These are phyloP conservation scores for Hymenochirus boettgeri DNA, from an alignment of 2,113 vertebrate species.

Conservation along the genomic window DNA sequence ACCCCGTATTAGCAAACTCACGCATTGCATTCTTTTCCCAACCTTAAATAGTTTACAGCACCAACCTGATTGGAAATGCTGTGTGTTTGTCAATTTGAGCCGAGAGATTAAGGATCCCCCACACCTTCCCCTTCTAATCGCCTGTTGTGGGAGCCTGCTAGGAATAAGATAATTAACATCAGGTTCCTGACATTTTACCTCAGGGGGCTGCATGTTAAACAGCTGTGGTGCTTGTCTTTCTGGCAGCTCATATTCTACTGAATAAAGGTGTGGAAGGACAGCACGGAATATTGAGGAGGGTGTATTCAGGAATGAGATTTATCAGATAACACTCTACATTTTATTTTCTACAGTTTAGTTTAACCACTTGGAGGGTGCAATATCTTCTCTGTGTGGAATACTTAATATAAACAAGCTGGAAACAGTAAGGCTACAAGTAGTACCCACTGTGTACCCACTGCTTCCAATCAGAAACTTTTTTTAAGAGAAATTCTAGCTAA, in stretches of 20 bases:
- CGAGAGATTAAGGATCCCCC: slow-evolving; percentile 16
- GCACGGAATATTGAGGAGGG: neutral
- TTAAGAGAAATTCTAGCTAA: too few species aligned
- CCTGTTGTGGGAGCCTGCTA: slow-evolving; percentile 4
- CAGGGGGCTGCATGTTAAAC: slow-evolving; percentile 16
- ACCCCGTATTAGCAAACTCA: neutral
- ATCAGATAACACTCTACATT: too few species aligned
- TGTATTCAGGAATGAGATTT: too few species aligned
- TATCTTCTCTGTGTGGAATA: too few species aligned
- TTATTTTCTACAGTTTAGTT: too few species aligned
- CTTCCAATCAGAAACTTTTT: too few species aligned
- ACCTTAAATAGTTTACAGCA: slow-evolving; percentile 4
- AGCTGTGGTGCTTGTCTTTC: neutral
- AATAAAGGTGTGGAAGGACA: neutral
- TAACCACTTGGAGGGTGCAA: too few species aligned
- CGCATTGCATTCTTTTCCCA: too few species aligned
- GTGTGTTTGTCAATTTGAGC: slow-evolving; percentile 18
- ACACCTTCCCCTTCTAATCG: slow-evolving; percentile 18
- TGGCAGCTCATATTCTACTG: neutral
- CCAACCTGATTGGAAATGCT: slow-evolving; percentile 4
- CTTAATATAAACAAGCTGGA: too few species aligned
- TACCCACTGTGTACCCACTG: too few species aligned
- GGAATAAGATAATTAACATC: slow-evolving; percentile 18
- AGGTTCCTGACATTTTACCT: slow-evolving; percentile 19
- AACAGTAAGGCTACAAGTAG: too few species aligned